Base-by-base conservation (phyloP, 1,140 invertebrate genomes). In the Ectropis grisescens region DNA sequence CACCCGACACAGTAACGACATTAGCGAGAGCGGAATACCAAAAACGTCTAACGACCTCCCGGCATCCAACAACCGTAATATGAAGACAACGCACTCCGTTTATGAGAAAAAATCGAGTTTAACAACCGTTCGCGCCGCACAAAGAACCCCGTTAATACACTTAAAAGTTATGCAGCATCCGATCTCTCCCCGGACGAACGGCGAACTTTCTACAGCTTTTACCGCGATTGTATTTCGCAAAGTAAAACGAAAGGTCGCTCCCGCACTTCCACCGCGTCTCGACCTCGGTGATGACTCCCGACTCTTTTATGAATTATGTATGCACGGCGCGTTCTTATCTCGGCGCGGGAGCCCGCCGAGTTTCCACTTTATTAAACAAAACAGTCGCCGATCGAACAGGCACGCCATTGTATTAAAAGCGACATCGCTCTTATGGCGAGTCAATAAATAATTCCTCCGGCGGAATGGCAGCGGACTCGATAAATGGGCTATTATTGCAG, bases 231-330 rank as follows among this genome's bases (percentile, higher is more conserved):
- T 58, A 47, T 60, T 47, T 50, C 52, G 35, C 49, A 49, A 53
- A 59, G 52, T 56, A 61, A 59, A 60, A 45, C 34, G 39, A 50
- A 44, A 47, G 43, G 47, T 29, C 39, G 30, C 49, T 41, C 45
- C 31, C 39, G 30, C 49, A 43, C 45, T 34, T 43, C 45, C 51
- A 47, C 50, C 58, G 67, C 55, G 68, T 56, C 65, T 52, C 48
- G 56, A 46, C 62, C 57, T 66, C 70, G 60, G 64, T 71, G 76
- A 66, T 60, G 59, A 49, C 48, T 51, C 49, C 52, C 46, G 48
- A 59, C 57, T 66, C 58, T 71, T 75, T 19, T 70, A 72, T 74
- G 68, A 72, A 80, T 79, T 75, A 74, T 74, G 69, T 65, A 79
- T 69, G 61, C 60, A 57, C 41, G 46, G 61, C 54, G 49, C 56